Evolutionary conservation across 2,113 vertebrate species (phyloP).

Genomic region (Myotis lucifugus): DNA sequence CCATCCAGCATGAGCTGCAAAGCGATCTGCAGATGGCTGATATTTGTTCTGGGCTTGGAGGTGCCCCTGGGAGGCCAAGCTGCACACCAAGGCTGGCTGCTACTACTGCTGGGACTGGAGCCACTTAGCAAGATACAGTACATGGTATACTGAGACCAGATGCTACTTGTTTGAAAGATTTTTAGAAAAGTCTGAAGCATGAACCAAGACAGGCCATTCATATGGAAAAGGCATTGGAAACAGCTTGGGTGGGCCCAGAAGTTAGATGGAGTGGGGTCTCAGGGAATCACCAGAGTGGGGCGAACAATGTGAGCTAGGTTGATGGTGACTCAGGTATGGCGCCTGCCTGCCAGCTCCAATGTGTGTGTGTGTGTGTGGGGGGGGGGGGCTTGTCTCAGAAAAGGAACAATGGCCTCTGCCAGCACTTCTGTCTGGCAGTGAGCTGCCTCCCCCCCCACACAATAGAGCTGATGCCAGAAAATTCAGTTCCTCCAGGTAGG

Average conservation of each 20-base stretch:
- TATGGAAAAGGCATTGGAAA: neutral
- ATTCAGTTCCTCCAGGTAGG: too few species aligned
- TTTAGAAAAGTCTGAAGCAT: neutral
- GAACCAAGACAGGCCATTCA: neutral
- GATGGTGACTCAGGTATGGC: neutral
- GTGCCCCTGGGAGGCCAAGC: neutral
- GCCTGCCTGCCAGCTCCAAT: neutral
- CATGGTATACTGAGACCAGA: neutral
- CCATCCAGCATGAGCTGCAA: neutral
- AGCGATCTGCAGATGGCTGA: neutral
- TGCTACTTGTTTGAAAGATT: neutral
- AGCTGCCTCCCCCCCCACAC: too few species aligned
- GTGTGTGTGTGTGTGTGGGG: too few species aligned
- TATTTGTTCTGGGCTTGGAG: neutral
- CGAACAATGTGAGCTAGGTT: neutral
- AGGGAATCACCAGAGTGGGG: neutral
- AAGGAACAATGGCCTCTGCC: neutral
- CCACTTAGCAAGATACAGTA: neutral
- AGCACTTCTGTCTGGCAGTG: too few species aligned
- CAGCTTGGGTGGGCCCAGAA: neutral
- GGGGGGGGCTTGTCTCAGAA: neutral
- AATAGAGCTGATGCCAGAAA: too few species aligned
- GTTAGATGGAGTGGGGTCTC: neutral
- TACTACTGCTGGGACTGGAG: neutral
- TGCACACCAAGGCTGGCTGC: neutral